phyloP scores from a whole-genome alignment of 2,113 vertebrate species.

The Sminthopsis crassicaudata region DNA sequence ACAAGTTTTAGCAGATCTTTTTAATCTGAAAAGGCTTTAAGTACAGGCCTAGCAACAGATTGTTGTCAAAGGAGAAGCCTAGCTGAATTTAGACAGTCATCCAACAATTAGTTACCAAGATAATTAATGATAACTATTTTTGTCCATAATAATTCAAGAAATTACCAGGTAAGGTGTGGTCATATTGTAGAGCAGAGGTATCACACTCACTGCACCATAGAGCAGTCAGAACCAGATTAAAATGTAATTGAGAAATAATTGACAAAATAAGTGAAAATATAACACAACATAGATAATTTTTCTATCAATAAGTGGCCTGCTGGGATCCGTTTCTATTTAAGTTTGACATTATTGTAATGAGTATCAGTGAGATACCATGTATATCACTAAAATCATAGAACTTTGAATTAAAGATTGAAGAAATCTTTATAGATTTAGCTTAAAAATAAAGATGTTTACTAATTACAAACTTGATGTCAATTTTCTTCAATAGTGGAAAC shows the following conservation, averaged over 20 bases:
- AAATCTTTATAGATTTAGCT: not conserved
- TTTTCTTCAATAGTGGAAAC: not conserved
- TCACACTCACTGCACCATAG: not conserved
- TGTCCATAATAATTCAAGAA: not conserved
- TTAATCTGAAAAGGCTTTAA: not conserved
- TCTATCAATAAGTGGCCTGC: not conserved
- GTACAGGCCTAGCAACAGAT: not conserved
- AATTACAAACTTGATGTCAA: not conserved
- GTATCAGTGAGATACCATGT: not conserved
- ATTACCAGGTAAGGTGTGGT: not conserved
- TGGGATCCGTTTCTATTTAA: not conserved
- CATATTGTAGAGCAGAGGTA: not conserved
- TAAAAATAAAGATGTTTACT: not conserved
- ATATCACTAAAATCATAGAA: not conserved
- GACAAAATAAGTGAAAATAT: not conserved
- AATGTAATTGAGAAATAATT: not conserved
- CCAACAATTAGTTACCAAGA: not conserved
- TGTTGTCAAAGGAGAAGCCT: not conserved
- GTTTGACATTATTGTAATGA: not conserved
- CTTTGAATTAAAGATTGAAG: not conserved
- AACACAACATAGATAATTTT: not conserved
- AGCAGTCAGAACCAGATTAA: not conserved
- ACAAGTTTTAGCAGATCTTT: not conserved
- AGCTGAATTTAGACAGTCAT: not conserved
- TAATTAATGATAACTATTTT: not conserved